Base-by-base conservation (phyloP, 2,797 vertebrate species). In the Enteromius viviparus region DNA sequence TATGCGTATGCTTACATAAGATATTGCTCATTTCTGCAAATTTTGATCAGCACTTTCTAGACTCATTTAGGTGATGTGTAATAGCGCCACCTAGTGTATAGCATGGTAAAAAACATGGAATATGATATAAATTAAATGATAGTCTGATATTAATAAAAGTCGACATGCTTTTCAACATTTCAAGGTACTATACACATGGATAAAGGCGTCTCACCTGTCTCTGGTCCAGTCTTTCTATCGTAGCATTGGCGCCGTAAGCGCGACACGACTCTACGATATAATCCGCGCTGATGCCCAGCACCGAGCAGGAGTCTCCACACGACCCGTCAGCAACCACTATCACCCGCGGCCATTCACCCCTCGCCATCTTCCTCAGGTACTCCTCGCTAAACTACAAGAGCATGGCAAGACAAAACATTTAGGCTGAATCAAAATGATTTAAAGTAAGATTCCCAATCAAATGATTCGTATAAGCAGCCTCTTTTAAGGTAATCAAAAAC, bases 221-320 rank as follows among this genome's bases (percentile, higher is more conserved):
- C 89, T 97, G 94, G 87, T 95, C 94, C 68, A 92, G 91, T 89
- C 95, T 90, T 84, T 94, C 93, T 85, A 95, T 94, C 5, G 91
- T 91, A 58, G 92, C 93, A 17, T 96, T 96, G 37, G 93, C 91
- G 85, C 94, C 92, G 4, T 93, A 94, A 70, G 91, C 93, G 42
- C 94, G 94, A 82, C 94, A 96, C 80, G 94, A 95, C 87, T 96
- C 94, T 53, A 94, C 92, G 0, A 84, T 91, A 74, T 95, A 94
- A 82, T 95, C 94, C 1, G 93, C 91, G 89, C 92, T 95, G 89
- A 96, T 94, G 45, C 94, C 92, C 87, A 94, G 89, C 79, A 94
- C 92, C 0, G 92, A 94, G 85, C 94, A 95, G n/a, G 94, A 94
- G 85, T 96, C 94, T 3, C 94, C 93, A 53, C 91, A 93, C 0